A percentile compares a stretch with the other conserved stretches of the same genome.
phyloP scores from a whole-genome alignment of 2,888 invertebrate species.

The Dryomyza anilis region DNA sequence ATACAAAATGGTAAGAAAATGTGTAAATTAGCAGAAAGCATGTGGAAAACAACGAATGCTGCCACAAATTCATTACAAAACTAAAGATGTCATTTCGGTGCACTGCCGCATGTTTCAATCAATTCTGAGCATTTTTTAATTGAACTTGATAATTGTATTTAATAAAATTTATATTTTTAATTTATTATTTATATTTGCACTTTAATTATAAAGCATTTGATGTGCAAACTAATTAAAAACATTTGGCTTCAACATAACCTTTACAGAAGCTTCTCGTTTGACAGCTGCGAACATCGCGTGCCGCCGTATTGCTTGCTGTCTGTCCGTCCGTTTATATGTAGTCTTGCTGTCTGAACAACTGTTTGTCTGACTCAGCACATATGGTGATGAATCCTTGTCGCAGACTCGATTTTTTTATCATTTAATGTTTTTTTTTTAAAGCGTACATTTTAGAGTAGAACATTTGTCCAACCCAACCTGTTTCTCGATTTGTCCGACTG shows the following conservation, averaged over 20 bases:
- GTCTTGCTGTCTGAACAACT: not conserved
- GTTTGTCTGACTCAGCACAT: not conserved
- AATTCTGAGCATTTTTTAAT: not conserved
- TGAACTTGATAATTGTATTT: not conserved
- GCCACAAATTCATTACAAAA: not conserved
- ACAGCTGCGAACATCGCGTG: constrained; percentile 8
- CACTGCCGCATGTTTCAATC: not conserved
- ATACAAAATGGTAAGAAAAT: constrained; percentile 50
- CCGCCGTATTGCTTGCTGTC: not conserved
- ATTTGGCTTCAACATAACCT: constrained; percentile 37
- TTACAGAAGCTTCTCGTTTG: constrained; percentile 35
- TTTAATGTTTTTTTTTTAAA: not conserved
- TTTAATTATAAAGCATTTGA: no score
- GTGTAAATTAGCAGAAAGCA: constrained; percentile 36
- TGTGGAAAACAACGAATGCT: not conserved
- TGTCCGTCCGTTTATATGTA: not conserved
- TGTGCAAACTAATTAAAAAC: no score
- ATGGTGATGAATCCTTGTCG: not conserved
- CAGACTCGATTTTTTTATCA: not conserved
- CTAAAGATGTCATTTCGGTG: not conserved
- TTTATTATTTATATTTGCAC: no score
- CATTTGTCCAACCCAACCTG: not conserved
- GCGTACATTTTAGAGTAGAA: not conserved
- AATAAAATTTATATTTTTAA: no score
- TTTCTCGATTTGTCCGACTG: not conserved